Conservation (phyloP, 2,888 invertebrate genomes). For the Drosophila anomalata region DNA sequence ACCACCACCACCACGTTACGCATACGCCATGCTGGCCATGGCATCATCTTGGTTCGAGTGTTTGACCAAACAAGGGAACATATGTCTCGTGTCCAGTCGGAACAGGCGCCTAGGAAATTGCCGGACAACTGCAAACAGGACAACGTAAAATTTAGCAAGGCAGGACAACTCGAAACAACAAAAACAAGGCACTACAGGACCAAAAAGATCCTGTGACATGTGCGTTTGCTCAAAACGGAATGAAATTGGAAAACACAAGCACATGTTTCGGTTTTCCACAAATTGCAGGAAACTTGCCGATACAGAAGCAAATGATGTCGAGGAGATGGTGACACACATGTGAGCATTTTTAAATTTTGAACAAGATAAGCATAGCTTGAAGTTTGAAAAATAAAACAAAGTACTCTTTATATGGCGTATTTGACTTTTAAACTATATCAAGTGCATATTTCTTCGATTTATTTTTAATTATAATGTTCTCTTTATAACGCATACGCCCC, state of each 20-base stretch:
- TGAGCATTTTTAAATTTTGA: neutral
- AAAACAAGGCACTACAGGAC: conserved; percentile 1
- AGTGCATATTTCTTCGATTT: conserved; percentile 25
- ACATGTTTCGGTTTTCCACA: conserved; percentile 20
- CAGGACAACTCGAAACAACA: conserved; percentile 3
- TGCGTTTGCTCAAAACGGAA: conserved; percentile 10
- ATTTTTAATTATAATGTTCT: conserved; percentile 55
- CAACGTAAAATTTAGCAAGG: neutral
- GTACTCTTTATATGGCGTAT: conserved; percentile 2
- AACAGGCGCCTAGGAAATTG: conserved; percentile 25
- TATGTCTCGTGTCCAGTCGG: conserved; percentile 36
- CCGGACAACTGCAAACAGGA: conserved; percentile 15
- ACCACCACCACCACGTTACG: conserved; percentile 18
- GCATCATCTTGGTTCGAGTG: conserved; percentile 32
- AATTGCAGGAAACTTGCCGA: conserved; percentile 21
- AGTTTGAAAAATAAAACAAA: conserved; percentile 1
- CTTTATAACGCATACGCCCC: conserved; percentile 31
- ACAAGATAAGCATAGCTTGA: neutral
- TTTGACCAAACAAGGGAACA: conserved; percentile 33
- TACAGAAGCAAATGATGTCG: conserved; percentile 8
- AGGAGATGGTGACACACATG: neutral
- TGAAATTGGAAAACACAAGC: conserved; percentile 20
- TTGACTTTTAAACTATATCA: too few relatives aligned
- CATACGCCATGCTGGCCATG: conserved; percentile 34
- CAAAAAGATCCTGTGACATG: neutral